Base-by-base conservation (phyloP, 2,113 vertebrate genomes). In the Puma concolor region DNA sequence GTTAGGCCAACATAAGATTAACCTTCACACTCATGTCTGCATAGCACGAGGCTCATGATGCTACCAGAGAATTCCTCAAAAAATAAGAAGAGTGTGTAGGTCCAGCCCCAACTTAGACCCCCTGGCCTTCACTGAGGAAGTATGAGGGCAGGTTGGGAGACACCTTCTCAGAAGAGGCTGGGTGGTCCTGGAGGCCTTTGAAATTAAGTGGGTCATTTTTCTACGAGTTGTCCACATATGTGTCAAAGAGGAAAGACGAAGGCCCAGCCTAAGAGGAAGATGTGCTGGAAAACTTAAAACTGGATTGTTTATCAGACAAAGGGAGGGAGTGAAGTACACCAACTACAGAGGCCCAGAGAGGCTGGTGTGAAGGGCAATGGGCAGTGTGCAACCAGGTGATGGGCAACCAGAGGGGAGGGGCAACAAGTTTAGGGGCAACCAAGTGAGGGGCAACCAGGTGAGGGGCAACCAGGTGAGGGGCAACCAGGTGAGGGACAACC, bases 321-420 rank as follows among this genome's bases (percentile, higher is more conserved):
- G 31, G 7, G 38, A 69, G 50, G 50, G 23, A n/a, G 19, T 41
- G n/a, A 57, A 79, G 36, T n/a, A 19, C 38, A 9, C 9, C 33
- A 79, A 7, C 2, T 27, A 19, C n/a, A 17, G 71, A 50, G 6
- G 7, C 16, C 33, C 64, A 71, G 38, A 16, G 50, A 36, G 38
- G 50, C 13, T 5, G 0, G 7, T 16, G 15, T 13, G 31, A n/a
- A 5, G 50, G 60, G 38, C 8, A 2, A 5, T 11, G 33, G 11
- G 74, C 60, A 44, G 3, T 16, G 15, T 36, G 3, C 3, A 36
- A 19, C 23, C n/a, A 41, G 14, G 60, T 0, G 0, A 71, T 19
- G 23, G 29, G 21, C 31, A 71, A 14, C 54, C 54, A n/a, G 38
- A n/a, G 38, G 10, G 7, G 15, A 63, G 23, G 41, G 31, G 10